Percentiles rank a stretch among this genome's conserved stretches.
Evolutionary conservation across 2,113 vertebrate genomes (phyloP).

Genomic region (Colius striatus): DNA sequence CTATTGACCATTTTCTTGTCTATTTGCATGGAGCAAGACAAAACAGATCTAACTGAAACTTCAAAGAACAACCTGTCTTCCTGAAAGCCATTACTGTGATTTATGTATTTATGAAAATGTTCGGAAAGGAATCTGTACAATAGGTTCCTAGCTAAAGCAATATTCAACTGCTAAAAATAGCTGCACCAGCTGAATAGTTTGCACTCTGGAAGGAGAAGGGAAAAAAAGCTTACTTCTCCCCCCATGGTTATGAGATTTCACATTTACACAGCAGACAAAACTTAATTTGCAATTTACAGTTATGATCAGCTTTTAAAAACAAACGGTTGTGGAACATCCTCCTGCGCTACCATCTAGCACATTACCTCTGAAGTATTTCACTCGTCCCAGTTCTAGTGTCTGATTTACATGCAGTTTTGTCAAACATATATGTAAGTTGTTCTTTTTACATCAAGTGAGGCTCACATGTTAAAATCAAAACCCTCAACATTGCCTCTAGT

Average conservation of each 20-base stretch:
- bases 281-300: neutral
- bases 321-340: neutral
- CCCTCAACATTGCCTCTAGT: neutral
- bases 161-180: neutral
- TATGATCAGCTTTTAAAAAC: neutral
- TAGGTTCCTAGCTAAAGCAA: constrained; percentile 9
- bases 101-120: constrained; percentile 4
- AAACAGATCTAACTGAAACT: neutral
- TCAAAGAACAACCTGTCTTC: neutral
- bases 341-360: neutral
- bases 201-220: neutral
- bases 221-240: neutral
- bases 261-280: neutral
- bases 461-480: neutral
- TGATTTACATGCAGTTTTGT: neutral
- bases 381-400: neutral
- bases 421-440: neutral
- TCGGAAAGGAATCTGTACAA: neutral
- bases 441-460: neutral
- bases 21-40: neutral
- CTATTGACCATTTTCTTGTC: neutral
- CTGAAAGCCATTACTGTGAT: neutral
- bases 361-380: neutral
- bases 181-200: neutral
- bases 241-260: neutral